These are phyloP conservation scores for Chrysoperla carnea DNA, from an alignment of 1,140 invertebrate genomes.

Conservation along the genomic window DNA sequence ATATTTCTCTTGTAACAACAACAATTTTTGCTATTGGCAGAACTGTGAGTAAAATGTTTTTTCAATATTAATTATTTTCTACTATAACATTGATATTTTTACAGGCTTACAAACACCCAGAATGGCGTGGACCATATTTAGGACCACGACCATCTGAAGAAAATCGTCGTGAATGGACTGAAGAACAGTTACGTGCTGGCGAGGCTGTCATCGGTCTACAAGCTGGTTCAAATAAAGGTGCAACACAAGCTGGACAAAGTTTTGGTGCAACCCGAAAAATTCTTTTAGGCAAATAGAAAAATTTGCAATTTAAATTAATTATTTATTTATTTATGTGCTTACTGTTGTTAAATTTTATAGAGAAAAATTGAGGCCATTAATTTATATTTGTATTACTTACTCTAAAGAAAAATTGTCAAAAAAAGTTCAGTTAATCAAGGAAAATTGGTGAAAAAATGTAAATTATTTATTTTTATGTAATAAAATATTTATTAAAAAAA, in stretches of 20 bases:
- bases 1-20: constrained; percentile 74
- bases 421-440: no score
- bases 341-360: no score
- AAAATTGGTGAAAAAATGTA: no score
- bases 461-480: no score
- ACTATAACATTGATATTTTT: constrained; percentile 6
- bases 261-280: constrained; percentile 77
- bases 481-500: no score
- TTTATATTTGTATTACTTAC: no score
- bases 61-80: background rate
- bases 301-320: no score
- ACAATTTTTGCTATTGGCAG: constrained; percentile 79
- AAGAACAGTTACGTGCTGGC: constrained; percentile 71
- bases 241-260: constrained; percentile 74
- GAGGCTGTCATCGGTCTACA: constrained; percentile 78
- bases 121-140: constrained; percentile 70
- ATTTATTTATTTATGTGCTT: no score
- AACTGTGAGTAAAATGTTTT: constrained; percentile 37
- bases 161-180: constrained; percentile 74
- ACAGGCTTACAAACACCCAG: constrained; percentile 71
- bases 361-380: no score
- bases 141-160: constrained; percentile 75
- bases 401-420: no score
- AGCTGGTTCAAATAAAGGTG: constrained; percentile 81
- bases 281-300: constrained; percentile 53